A percentile compares a stretch with the other conserved stretches of the same genome.
These are phyloP conservation scores for Hydrozoanthus gracilis DNA, from an alignment of 92 coral and sea anemone genomes.

Conservation along the genomic window DNA sequence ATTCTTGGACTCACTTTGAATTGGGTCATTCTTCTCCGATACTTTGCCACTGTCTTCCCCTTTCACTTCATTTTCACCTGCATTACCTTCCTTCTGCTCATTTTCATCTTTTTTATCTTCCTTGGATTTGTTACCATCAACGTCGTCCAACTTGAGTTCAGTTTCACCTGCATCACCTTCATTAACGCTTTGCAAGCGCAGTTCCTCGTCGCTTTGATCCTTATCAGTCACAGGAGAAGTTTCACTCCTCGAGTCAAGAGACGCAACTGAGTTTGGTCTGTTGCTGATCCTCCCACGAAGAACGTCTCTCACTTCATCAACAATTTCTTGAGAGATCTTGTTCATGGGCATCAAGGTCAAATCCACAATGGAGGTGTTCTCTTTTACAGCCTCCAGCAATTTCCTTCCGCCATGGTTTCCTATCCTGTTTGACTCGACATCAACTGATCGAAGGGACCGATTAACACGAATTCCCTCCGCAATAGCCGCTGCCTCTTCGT, in stretches of 20 bases:
- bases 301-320: slow-evolving; percentile 79
- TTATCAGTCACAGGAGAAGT: neutral
- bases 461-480: slow-evolving; percentile 87
- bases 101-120: neutral
- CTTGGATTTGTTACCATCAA: neutral
- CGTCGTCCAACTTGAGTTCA: neutral
- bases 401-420: slow-evolving; percentile 89
- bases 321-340: slow-evolving; percentile 77
- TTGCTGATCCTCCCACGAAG: slow-evolving; percentile 75
- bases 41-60: neutral
- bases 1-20: neutral
- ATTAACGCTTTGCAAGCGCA: neutral
- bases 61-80: neutral
- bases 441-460: slow-evolving; percentile 85
- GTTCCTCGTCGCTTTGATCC: neutral
- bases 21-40: neutral
- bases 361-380: slow-evolving; percentile 81
- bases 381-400: slow-evolving; percentile 82
- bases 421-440: slow-evolving; percentile 92
- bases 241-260: slow-evolving; percentile 28
- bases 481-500: slow-evolving; percentile 80
- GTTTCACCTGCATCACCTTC: neutral
- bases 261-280: slow-evolving; percentile 56
- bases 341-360: slow-evolving; percentile 94
- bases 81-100: neutral